Percentiles rank a stretch among this genome's conserved stretches.
Conservation (phyloP, 2,888 invertebrate species). For the Camptogramma bilineatum region DNA sequence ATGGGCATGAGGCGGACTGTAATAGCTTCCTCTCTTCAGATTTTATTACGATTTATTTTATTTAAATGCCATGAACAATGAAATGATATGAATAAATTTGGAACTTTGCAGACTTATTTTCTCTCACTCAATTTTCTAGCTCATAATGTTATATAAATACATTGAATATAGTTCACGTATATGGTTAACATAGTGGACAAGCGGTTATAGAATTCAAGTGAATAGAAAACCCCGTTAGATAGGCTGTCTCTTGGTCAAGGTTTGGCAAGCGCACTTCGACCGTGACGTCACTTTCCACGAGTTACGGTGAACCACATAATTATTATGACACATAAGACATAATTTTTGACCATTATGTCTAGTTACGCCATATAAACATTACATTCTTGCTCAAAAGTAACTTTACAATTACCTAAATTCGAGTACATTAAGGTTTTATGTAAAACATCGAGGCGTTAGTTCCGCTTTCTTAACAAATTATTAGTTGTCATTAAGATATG, state of each 20-base stretch:
- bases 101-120: no score
- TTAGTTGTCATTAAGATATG: conserved; percentile 4
- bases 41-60: conserved; percentile 10
- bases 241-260: neutral
- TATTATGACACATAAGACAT: conserved; percentile 1
- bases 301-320: neutral
- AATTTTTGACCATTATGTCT: conserved; percentile 9
- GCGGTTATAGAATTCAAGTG: neutral
- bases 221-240: neutral
- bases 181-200: no score
- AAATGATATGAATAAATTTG: no score
- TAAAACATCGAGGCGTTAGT: conserved; percentile 29
- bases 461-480: conserved; percentile 40
- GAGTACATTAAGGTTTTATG: conserved; percentile 21
- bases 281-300: neutral
- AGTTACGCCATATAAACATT: conserved; percentile 8
- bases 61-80: no score
- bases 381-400: neutral
- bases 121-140: no score
- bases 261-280: neutral
- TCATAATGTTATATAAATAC: no score
- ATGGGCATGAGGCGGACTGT: conserved; percentile 19
- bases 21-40: conserved; percentile 29
- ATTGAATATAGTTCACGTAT: no score
- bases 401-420: neutral